Conservation (phyloP, 2,888 invertebrate species). For the Chloroclystis v-ata region DNA sequence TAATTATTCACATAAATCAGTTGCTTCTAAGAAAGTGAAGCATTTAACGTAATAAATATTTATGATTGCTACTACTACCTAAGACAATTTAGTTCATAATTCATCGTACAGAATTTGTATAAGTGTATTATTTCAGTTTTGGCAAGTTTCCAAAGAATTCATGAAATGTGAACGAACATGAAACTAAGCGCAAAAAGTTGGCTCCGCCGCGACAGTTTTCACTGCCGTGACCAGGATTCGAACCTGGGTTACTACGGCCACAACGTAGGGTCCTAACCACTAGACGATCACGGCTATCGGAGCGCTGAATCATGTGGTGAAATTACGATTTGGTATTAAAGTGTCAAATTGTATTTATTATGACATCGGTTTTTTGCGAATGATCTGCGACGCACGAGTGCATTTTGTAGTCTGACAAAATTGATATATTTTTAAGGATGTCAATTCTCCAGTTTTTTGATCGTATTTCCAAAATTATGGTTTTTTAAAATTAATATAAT, state of each 20-base stretch:
- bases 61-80: slow-evolving; percentile 20
- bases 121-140: slow-evolving; percentile 15
- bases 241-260: slow-evolving; percentile 87
- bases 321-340: slow-evolving; percentile 11
- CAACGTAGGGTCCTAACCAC: slow-evolving; percentile 87
- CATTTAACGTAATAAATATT: slow-evolving; percentile 19
- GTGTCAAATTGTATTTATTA: slow-evolving; percentile 4
- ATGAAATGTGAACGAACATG: background rate
- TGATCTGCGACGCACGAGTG: slow-evolving; percentile 16
- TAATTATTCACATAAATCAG: no score
- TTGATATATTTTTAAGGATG: no score
- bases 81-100: slow-evolving; percentile 17
- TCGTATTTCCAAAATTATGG: no score
- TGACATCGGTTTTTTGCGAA: background rate
- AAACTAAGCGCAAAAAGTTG: slow-evolving; percentile 15
- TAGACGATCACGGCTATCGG: slow-evolving; percentile 79
- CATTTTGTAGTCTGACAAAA: slow-evolving; percentile 1
- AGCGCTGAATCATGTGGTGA: slow-evolving; percentile 19
- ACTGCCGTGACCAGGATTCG: slow-evolving; percentile 79
- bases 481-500: no score
- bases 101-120: slow-evolving; percentile 6
- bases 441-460: no score
- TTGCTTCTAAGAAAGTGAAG: no score
- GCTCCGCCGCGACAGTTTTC: slow-evolving; percentile 57
- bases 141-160: slow-evolving; percentile 21